phyloP scores from a whole-genome alignment of 2,888 invertebrate genomes.

The Carterocephalus palaemon region DNA sequence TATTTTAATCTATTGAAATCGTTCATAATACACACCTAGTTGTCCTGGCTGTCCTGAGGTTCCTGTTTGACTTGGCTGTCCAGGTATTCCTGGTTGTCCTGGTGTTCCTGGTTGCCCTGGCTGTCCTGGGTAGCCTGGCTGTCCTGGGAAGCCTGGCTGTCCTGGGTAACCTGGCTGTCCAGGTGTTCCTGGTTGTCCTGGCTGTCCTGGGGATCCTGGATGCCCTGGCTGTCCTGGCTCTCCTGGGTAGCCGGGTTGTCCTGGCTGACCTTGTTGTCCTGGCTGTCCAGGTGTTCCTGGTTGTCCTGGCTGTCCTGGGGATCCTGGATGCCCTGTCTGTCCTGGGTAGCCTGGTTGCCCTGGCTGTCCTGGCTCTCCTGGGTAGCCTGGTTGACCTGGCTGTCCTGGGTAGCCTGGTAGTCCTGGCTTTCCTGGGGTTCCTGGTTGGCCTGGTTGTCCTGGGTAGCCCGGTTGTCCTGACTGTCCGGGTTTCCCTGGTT shows the following conservation, averaged over 20 bases:
- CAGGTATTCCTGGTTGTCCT: conserved; percentile 32
- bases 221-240: conserved; percentile 38
- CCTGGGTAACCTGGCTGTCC: conserved; percentile 51
- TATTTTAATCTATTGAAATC: no score
- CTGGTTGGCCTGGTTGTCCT: conserved; percentile 32
- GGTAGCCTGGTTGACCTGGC: conserved; percentile 33
- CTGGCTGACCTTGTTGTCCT: conserved; percentile 39
- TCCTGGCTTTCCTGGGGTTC: conserved; percentile 34
- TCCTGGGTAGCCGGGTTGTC: conserved; percentile 30
- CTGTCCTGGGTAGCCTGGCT: conserved; percentile 31
- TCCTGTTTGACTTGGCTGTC: conserved; percentile 39
- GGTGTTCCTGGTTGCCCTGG: conserved; percentile 67
- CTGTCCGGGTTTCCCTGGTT: conserved; percentile 28
- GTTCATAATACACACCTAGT: no score
- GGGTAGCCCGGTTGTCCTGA: conserved; percentile 32
- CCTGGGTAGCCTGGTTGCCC: conserved; percentile 31
- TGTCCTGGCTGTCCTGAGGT: conserved; percentile 39
- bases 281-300: conserved; percentile 35
- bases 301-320: conserved; percentile 28
- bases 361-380: conserved; percentile 32
- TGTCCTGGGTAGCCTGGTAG: conserved; percentile 29
- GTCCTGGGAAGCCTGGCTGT: no score
- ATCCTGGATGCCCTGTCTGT: conserved; percentile 39
- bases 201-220: conserved; percentile 27
- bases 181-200: conserved; percentile 28